Conservation (phyloP, 92 coral and sea anemone genomes). For the Porites rus region DNA sequence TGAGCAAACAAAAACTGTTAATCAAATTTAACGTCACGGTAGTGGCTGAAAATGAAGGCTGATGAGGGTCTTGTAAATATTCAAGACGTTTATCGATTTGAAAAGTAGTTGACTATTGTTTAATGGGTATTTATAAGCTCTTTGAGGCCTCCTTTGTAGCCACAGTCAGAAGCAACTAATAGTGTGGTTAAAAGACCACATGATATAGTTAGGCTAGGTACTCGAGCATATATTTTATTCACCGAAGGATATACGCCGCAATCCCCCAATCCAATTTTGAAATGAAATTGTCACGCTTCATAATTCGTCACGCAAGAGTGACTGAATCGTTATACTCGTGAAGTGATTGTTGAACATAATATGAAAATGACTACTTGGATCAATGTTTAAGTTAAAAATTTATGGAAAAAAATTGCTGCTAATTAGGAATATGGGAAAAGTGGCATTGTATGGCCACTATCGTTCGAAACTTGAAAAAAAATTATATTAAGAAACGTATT, state of each 20-base stretch:
- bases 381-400: conserved; percentile 11
- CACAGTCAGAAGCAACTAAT: no score
- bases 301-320: neutral
- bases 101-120: neutral
- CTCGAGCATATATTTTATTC: neutral
- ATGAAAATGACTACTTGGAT: conserved; percentile 7
- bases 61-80: no score
- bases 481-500: neutral
- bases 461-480: conserved; percentile 10
- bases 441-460: neutral
- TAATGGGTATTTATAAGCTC: no score
- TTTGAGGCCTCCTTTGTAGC: no score
- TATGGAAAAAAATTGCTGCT: conserved; percentile 17
- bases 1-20: no score
- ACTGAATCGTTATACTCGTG: conserved; percentile 12
- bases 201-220: neutral
- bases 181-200: no score
- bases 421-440: neutral
- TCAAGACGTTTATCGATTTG: neutral
- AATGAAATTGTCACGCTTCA: conserved; percentile 16
- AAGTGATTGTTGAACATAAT: conserved; percentile 36
- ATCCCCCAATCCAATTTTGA: neutral
- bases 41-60: no score
- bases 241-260: neutral
- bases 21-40: no score